These are phyloP conservation scores for Zootoca vivipara DNA, from an alignment of 2,113 vertebrate genomes.

Conservation along the genomic window DNA sequence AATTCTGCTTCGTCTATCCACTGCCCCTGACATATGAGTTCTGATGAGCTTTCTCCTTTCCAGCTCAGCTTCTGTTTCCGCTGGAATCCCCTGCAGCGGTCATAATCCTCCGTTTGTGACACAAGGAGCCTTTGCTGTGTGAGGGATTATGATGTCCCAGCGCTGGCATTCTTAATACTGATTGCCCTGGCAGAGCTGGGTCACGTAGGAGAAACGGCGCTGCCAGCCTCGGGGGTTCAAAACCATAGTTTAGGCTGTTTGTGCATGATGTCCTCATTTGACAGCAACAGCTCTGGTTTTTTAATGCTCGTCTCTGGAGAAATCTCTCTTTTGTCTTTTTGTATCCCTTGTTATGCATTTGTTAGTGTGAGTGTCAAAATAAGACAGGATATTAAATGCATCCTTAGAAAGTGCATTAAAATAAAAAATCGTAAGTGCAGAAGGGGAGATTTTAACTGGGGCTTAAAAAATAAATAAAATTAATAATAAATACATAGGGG, in stretches of 20 bases:
- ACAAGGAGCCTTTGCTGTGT: conserved; percentile 46
- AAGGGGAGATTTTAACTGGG: not conserved
- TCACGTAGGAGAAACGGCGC: not conserved
- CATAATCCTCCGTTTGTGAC: conserved; percentile 33
- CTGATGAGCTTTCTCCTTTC: not conserved
- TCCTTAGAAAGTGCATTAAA: not conserved
- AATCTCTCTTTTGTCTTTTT: not conserved
- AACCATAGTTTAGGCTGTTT: not conserved
- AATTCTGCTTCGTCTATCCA: not conserved
- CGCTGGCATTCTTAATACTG: not conserved
- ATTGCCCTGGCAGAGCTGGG: conserved; percentile 4
- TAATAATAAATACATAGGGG: too few species aligned
- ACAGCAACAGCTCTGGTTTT: not conserved
- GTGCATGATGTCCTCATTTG: not conserved
- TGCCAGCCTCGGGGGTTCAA: too few species aligned
- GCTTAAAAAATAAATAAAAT: too few species aligned
- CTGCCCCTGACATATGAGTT: not conserved
- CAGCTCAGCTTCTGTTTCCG: not conserved
- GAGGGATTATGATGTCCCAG: conserved; percentile 16
- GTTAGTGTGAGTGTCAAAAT: not conserved
- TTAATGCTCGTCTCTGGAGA: not conserved
- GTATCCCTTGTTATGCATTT: not conserved
- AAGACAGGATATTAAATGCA: not conserved
- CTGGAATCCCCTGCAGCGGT: conserved; percentile 36
- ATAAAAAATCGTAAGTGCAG: not conserved